A percentile compares a stretch with the other conserved stretches of the same genome.
Conservation (phyloP, 2,888 invertebrate species). For the Nephrotoma guestfalica region DNA sequence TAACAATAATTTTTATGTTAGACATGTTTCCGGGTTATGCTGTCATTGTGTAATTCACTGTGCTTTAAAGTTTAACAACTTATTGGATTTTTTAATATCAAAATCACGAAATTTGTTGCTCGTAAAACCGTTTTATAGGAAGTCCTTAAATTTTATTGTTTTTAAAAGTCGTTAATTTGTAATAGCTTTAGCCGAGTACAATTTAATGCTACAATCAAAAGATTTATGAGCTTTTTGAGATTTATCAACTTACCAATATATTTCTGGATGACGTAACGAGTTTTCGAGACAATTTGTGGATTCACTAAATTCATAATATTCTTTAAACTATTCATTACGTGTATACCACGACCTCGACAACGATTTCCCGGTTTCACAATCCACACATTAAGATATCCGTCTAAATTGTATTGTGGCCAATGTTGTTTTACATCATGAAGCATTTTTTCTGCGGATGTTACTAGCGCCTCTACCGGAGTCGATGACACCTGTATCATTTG, state of each 20-base stretch:
- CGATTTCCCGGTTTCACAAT: conserved; percentile 91
- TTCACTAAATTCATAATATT: conserved; percentile 66
- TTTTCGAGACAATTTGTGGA: conserved; percentile 48
- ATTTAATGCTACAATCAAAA: not conserved
- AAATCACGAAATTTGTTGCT: no score
- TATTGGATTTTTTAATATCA: no score
- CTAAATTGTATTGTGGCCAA: conserved; percentile 73
- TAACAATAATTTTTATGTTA: not conserved
- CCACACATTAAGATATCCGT: conserved; percentile 83
- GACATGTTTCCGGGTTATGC: not conserved
- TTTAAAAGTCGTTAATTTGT: no score
- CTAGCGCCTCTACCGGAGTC: conserved; percentile 20
- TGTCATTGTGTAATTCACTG: not conserved
- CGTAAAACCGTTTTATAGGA: no score
- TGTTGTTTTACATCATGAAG: conserved; percentile 50
- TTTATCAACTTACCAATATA: conserved; percentile 60
- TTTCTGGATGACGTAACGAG: conserved; percentile 85
- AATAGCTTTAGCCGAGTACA: no score
- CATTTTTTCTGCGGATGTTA: conserved; percentile 39
- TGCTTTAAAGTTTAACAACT: not conserved
- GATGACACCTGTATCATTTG: conserved; percentile 34
- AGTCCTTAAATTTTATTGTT: no score
- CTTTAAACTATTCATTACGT: conserved; percentile 69
- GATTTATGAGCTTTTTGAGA: not conserved
- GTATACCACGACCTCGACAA: conserved; percentile 82